These are phyloP conservation scores for Vimba vimba DNA, from an alignment of 2,113 vertebrate species.

Conservation along the genomic window DNA sequence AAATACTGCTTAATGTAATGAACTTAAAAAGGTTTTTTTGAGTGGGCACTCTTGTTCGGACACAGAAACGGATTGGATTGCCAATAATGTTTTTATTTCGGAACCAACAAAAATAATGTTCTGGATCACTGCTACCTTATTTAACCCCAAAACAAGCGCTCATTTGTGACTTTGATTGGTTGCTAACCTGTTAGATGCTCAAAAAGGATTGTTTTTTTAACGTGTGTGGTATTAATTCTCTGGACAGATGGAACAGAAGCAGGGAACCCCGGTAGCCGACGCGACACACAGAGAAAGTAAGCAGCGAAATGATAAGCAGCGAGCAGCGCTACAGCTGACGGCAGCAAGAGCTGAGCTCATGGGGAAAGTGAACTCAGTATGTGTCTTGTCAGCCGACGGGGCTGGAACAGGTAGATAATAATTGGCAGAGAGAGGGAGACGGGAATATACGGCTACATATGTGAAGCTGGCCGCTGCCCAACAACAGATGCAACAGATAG, in stretches of 20 bases:
- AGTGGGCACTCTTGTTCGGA: neutral
- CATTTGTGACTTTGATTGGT: neutral
- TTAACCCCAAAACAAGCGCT: neutral
- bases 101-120: neutral
- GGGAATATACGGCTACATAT: neutral
- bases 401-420: conserved; percentile 28
- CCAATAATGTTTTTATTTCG: neutral
- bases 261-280: conserved; percentile 17
- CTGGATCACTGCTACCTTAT: neutral
- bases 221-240: conserved; percentile 20
- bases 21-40: neutral
- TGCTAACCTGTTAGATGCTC: neutral
- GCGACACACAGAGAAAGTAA: conserved; percentile 20
- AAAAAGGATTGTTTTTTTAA: neutral
- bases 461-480: neutral
- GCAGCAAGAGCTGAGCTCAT: conserved; percentile 33
- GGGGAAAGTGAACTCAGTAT: conserved; percentile 26
- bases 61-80: neutral
- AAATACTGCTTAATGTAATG: neutral
- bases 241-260: conserved; percentile 37
- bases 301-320: conserved; percentile 14
- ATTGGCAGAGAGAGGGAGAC: neutral
- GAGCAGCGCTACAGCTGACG: conserved; percentile 33
- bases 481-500: neutral
- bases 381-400: conserved; percentile 35